Percentiles rank a stretch among this genome's conserved stretches.
These are phyloP conservation scores for Corythaixoides concolor DNA, from an alignment of 2,113 vertebrate genomes.

Conservation along the genomic window DNA sequence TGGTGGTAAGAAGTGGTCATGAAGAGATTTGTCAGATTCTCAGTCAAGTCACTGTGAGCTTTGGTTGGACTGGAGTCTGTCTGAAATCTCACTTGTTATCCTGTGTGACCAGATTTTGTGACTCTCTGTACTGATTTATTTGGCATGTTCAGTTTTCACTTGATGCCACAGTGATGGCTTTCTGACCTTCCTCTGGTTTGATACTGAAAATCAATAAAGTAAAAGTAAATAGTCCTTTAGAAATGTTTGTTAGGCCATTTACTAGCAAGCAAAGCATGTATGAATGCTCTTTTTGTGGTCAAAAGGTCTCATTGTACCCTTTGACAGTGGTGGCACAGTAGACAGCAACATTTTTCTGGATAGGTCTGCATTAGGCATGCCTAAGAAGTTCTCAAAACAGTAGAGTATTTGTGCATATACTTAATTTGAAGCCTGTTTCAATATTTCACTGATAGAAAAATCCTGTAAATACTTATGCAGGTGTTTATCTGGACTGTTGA, in stretches of 20 bases:
- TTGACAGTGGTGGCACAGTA: neutral
- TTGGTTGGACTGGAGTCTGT: neutral
- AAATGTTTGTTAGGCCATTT: neutral
- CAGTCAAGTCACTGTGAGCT: neutral
- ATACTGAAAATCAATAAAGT: neutral
- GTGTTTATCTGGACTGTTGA: constrained; percentile 7
- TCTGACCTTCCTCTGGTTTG: neutral
- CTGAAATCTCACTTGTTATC: neutral
- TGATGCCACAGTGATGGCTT: neutral
- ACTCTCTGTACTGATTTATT: neutral
- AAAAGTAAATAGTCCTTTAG: neutral
- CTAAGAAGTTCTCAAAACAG: constrained; percentile 11
- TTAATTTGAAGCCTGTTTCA: constrained; percentile 48
- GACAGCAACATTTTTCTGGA: neutral
- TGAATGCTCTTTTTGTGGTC: neutral
- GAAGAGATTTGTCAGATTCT: neutral
- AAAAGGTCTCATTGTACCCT: neutral
- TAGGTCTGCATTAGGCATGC: neutral
- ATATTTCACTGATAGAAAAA: constrained; percentile 19
- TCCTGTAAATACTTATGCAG: neutral
- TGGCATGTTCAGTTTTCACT: neutral
- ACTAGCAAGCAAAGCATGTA: neutral
- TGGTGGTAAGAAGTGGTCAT: neutral
- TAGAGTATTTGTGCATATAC: constrained; percentile 12
- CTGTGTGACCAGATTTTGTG: neutral